A percentile compares a stretch with the other conserved stretches of the same genome.
Evolutionary conservation across 92 coral and sea anemone genomes (phyloP).

Genomic region (Hydrozoanthus gracilis): DNA sequence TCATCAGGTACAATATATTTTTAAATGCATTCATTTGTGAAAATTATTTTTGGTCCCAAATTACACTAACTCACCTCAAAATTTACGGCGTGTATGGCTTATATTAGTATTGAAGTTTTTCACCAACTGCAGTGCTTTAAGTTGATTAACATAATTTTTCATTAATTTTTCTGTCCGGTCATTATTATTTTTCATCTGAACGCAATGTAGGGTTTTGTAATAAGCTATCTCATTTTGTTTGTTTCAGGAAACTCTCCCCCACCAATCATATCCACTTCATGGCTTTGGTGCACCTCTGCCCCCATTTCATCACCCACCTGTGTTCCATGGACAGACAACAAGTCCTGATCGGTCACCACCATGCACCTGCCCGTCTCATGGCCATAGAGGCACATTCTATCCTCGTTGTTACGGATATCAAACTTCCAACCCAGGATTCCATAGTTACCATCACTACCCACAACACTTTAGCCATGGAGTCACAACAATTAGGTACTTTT

Average conservation of each 20-base stretch:
- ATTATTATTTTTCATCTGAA: neutral
- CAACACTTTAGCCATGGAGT: neutral
- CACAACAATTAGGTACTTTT: constrained; percentile 8
- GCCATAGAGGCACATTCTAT: constrained; percentile 16
- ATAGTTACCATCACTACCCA: constrained; percentile 8
- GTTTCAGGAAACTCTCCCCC: neutral
- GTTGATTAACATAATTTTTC: no score
- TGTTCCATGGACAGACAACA: constrained; percentile 5
- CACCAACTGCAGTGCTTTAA: no score
- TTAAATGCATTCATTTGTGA: no score
- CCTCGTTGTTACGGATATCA: constrained; percentile 5
- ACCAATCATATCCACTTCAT: neutral
- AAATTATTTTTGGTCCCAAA: no score
- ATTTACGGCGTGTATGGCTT: no score
- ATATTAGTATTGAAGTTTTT: no score
- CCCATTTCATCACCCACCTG: constrained; percentile 25
- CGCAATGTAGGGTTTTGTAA: neutral
- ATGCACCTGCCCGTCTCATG: constrained; percentile 18
- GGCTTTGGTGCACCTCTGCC: constrained; percentile 7
- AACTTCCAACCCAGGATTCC: constrained; percentile 7
- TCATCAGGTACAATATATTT: neutral
- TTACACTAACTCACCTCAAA: no score
- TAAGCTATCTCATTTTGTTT: neutral
- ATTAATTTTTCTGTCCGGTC: no score
- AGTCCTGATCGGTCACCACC: constrained; percentile 1